Base-by-base conservation (phyloP, 1,140 invertebrate genomes). In the Drosophila baimaii region DNA sequence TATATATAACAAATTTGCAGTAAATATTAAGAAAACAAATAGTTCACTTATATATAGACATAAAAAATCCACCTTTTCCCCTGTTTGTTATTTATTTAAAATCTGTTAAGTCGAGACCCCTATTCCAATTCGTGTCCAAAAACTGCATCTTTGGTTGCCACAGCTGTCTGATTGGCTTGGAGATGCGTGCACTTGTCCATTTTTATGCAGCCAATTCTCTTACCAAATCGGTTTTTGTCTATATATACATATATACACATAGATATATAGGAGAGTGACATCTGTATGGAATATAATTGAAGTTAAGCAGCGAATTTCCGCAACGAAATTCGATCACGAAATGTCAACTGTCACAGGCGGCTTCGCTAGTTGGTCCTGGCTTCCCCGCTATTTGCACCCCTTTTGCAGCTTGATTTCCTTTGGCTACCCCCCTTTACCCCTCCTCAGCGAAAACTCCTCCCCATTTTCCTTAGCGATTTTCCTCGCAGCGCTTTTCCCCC, bases 321-420 rank as follows among this genome's bases (percentile, higher is more conserved):
- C 61, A n/a, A 13, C 33, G 27, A 65, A 70, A 56, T 70, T 70
- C 66, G 66, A 70, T 70, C 64, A 70, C 64, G 41, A 70, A 56
- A 70, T 57, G 65, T 71, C 68, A 70, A 70, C 65, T 71, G 51
- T 56, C 65, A 35, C 13, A 23, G 49, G 41, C 29, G 49, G 41
- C 29, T 23, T 21, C 15, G 31, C 44, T 61, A 44, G 27, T 41
- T 33, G 25, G 51, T 17, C 21, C n/a, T 43, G 5, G 62, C 3
- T 44, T n/a, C n/a, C 7, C n/a, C 12, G 7, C 19, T 13, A 25
- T 59, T 64, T 25, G 8, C 29, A 23, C n/a, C 25, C 59, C 10
- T 17, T 27, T 41, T 31, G 15, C n/a, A 12, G 35, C 49, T 15
- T 35, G 37, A 29, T 57, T 25, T 29, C 27, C 61, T 25, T 33